Base-by-base conservation (phyloP, 2,888 invertebrate species). In the Pachliopta kotzebuea region DNA sequence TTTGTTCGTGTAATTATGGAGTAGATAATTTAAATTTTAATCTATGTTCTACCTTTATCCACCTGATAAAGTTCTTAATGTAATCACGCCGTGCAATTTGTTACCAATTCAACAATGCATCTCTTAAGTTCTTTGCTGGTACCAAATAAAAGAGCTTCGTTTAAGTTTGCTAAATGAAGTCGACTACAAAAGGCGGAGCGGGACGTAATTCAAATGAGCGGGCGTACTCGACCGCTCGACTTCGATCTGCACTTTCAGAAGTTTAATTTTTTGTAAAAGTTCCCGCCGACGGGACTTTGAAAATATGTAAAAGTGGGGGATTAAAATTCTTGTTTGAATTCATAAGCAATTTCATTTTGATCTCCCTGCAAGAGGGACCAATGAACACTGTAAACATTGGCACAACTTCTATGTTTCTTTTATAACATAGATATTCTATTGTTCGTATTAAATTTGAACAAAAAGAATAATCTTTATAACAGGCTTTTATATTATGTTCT, bases 101-200 rank as follows among this genome's bases (percentile, higher is more conserved):
- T 90, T 88, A 88, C 87, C 79, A 83, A 86, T 89, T 88, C 84
- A 90, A 91, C 91, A 90, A 90, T 90, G 90, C 88, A 88, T 84
- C 88, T 85, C 82, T 88, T 84, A 88, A 88, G 83, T 88, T 85
- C 85, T 83, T 83, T 79, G 81, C 80, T 73, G 72, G 78, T 68
- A 72, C 75, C 78, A 89, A 90, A 88, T 85, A 87, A 88, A 90
- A 86, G 84, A 86, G 80, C 82, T 77, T 79, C 81, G 45, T 85
- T 84, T 83, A 88, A 88, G 85, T 89, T 89, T 83, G 81, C 84
- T 88, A 90, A 91, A 91, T 89, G 90, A 89, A 90, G 87, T 84
- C 79, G 90, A 88, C 86, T 88, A 90, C 90, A 90, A 91, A 90
- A 89, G 90, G 82, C 88, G 80, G 84, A 80, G 79, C 78, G 75